Evolutionary conservation across 1,140 invertebrate genomes (phyloP).

Genomic region (Apolygus lucorum): DNA sequence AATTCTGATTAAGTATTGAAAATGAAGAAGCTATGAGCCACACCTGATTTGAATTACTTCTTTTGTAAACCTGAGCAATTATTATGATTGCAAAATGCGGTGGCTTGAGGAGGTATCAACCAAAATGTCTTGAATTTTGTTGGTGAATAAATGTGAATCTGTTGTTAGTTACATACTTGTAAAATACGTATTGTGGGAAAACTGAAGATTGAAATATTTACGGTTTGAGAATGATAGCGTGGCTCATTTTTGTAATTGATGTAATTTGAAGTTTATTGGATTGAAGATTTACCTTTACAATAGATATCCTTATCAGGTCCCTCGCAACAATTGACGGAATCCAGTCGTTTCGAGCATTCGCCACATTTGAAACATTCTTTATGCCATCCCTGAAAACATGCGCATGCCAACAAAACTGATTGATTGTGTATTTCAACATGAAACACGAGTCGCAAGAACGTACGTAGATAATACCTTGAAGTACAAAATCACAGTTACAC

Average conservation of each 20-base stretch:
- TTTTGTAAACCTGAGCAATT: too few species aligned
- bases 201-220: neutral
- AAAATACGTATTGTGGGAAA: neutral
- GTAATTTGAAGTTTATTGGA: conserved; percentile 22
- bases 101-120: neutral
- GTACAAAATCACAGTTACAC: neutral
- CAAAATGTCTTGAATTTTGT: neutral
- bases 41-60: too few species aligned
- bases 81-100: too few species aligned
- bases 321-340: conserved; percentile 92
- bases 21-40: too few species aligned
- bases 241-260: neutral
- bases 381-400: conserved; percentile 64
- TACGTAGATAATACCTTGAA: neutral
- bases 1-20: too few species aligned
- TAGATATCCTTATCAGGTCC: conserved; percentile 94
- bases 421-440: conserved; percentile 5
- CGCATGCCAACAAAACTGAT: conserved; percentile 29
- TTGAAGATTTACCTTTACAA: conserved; percentile 93
- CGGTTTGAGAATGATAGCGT: neutral
- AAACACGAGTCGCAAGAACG: neutral
- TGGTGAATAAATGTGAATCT: neutral
- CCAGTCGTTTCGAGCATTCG: conserved; percentile 86
- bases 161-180: neutral
- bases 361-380: conserved; percentile 92